phyloP scores from a whole-genome alignment of 2,113 vertebrate genomes.

The Catharus bicknelli region DNA sequence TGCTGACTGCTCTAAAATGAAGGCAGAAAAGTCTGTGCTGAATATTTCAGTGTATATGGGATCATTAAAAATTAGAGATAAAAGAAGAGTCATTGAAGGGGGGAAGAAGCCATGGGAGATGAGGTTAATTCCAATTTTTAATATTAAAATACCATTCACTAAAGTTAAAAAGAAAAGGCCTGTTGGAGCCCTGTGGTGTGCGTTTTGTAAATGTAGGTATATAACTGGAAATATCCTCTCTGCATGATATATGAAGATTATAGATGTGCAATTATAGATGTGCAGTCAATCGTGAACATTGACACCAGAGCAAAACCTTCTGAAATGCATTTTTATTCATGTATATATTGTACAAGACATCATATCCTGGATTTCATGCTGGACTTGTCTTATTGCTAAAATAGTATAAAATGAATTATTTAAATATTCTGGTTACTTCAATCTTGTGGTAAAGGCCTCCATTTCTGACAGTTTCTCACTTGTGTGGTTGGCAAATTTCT shows the following conservation, averaged over 20 bases:
- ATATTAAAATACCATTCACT: neutral
- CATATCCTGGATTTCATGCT: neutral
- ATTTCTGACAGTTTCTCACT: neutral
- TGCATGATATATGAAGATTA: neutral
- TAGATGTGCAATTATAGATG: neutral
- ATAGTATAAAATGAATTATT: neutral
- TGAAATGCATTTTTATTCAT: neutral
- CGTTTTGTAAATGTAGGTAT: neutral
- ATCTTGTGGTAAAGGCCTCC: neutral
- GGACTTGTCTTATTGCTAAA: neutral
- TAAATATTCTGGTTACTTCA: neutral
- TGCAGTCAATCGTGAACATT: neutral
- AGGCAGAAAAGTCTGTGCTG: neutral
- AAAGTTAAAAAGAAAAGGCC: neutral
- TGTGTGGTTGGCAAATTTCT: neutral
- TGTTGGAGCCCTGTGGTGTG: neutral
- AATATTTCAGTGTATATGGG: neutral
- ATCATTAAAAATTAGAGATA: neutral
- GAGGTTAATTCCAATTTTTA: neutral
- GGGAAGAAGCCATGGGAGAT: neutral
- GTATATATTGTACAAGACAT: neutral
- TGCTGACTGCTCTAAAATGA: neutral
- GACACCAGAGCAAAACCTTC: neutral
- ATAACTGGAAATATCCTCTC: neutral
- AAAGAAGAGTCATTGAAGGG: neutral